These are phyloP conservation scores for Drosophila helvetica DNA, from an alignment of 2,888 invertebrate species.

Conservation along the genomic window DNA sequence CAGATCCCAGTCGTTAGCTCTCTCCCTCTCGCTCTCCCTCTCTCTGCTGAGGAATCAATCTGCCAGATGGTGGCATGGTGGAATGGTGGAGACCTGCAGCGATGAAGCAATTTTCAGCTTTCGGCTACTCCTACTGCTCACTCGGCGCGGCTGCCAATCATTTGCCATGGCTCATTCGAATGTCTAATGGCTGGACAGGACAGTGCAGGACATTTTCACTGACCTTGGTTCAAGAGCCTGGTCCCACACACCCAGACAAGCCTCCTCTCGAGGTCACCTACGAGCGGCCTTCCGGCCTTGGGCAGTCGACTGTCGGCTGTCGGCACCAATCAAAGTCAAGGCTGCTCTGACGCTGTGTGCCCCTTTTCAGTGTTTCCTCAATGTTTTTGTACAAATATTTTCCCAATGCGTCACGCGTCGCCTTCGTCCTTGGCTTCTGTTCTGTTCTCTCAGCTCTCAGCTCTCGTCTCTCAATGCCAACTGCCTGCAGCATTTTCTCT, in stretches of 20 bases:
- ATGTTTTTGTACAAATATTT: conserved; percentile 74
- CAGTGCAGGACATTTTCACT: conserved; percentile 61
- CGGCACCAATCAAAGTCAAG: conserved; percentile 67
- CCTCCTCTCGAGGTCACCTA: conserved; percentile 51
- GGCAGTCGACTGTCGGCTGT: conserved; percentile 22
- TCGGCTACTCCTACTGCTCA: background rate
- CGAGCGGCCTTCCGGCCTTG: conserved; percentile 55
- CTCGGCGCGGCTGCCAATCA: conserved; percentile 19
- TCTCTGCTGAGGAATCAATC: conserved; percentile 39
- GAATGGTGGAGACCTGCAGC: background rate
- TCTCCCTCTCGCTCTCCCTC: background rate
- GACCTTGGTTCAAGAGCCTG: conserved; percentile 60
- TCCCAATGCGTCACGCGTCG: conserved; percentile 69
- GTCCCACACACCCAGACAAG: conserved; percentile 9
- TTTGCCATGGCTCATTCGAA: conserved; percentile 62
- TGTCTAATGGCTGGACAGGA: conserved; percentile 24
- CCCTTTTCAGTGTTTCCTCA: conserved; percentile 47
- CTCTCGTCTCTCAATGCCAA: conserved; percentile 58
- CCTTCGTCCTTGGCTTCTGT: conserved; percentile 59
- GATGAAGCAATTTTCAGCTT: conserved; percentile 63
- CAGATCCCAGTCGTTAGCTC: conserved; percentile 35
- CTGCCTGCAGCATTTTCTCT: conserved; percentile 43
- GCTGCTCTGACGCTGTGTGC: conserved; percentile 58
- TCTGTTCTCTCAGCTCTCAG: conserved; percentile 48
- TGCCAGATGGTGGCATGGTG: conserved; percentile 9